Evolutionary conservation across 1,140 invertebrate genomes (phyloP).

Genomic region (Chelonus insularis): DNA sequence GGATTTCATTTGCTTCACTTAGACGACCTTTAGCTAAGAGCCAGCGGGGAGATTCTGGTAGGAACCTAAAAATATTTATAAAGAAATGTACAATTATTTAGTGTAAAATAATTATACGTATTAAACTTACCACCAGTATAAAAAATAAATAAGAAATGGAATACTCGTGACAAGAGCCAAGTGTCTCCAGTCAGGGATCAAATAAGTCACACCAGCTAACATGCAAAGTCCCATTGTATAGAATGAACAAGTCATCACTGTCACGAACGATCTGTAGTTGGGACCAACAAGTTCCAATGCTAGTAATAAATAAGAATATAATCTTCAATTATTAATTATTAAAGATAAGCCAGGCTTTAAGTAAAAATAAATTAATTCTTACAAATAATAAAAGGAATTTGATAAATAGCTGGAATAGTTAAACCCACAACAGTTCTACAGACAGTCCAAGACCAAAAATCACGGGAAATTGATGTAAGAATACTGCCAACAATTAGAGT

Average conservation of each 20-base stretch:
- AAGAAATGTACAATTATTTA: too few species aligned
- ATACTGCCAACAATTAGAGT: constrained; percentile 77
- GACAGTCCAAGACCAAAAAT: constrained; percentile 81
- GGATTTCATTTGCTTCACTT: constrained; percentile 76
- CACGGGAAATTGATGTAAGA: constrained; percentile 72
- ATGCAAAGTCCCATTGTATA: constrained; percentile 85
- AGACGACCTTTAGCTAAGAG: constrained; percentile 76
- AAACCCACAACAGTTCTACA: constrained; percentile 80
- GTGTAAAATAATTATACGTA: constrained; percentile 35
- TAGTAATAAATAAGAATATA: constrained; percentile 56
- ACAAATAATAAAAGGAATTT: constrained; percentile 94
- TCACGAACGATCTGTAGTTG: constrained; percentile 87
- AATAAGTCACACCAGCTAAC: constrained; percentile 78
- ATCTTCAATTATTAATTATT: constrained; percentile 12
- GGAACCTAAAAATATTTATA: constrained; percentile 58
- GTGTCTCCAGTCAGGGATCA: constrained; percentile 79
- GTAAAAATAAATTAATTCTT: constrained; percentile 49
- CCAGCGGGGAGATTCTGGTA: constrained; percentile 87
- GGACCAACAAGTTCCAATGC: constrained; percentile 87
- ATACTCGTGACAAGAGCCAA: constrained; percentile 78
- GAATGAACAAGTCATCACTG: constrained; percentile 86
- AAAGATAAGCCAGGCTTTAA: too few species aligned
- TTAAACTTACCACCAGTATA: constrained; percentile 73
- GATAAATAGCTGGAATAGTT: constrained; percentile 90
- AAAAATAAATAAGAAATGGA: constrained; percentile 82